Base-by-base conservation (phyloP, 2,113 vertebrate species). In the Eubucco bourcierii region DNA sequence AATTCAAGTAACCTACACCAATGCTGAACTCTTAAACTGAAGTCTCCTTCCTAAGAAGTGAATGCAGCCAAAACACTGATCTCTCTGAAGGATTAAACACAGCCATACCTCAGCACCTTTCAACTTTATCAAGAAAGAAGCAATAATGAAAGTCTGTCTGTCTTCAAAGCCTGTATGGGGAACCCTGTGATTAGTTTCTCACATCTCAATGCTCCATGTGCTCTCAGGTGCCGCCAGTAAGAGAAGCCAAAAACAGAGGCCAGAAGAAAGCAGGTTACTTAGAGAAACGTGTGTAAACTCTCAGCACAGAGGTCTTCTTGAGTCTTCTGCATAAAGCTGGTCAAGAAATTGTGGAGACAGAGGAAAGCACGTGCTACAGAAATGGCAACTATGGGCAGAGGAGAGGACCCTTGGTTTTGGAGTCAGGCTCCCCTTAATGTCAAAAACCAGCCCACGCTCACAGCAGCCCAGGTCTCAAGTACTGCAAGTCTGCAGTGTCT, bases 401-500 rank as follows among this genome's bases (percentile, higher is more conserved):
- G 4, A 47, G n/a, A 23, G 16, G 33, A 47, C 28, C 33, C 58
- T 67, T 5, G 0, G 20, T 52, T 70, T 77, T 7, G 0, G n/a
- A 70, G 33, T 8, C 64, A 75, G 1, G 12, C 33, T 82, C 53
- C 41, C 21, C 28, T 7, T 3, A 74, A n/a, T 46, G 59, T 19
- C 12, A 28, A n/a, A 68, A 41, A 65, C 29, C 66, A 87, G 61
- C 53, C 37, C 37, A 34, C 3, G 2, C 27, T 33, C n/a, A 6
- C 28, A 59, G 80, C 63, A 74, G 66, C 46, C 15, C 46, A 34
- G 52, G 23, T 50, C 50, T 25, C 5, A 3, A 25, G 9, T 0
- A 0, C 55, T 6, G n/a, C 75, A 75, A 46, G 24, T 33, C 6
- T 3, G 1, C 33, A 12, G 33, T 0, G 6, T 23, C 53, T 66